Conservation (phyloP, 2,888 invertebrate species). For the Watsonalla binaria region DNA sequence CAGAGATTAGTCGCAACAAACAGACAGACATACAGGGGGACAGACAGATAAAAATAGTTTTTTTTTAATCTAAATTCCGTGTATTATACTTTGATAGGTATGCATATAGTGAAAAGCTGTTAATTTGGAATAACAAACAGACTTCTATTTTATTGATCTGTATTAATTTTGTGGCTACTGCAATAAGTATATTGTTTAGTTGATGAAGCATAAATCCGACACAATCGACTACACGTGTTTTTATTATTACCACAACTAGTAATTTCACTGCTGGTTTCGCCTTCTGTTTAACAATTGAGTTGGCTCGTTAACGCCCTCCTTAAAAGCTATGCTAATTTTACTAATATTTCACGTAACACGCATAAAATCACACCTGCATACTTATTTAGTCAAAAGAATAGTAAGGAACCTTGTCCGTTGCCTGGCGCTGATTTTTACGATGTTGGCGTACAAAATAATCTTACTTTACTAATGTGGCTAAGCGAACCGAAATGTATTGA, state of each 20-base stretch:
- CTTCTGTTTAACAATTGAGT: constrained; percentile 17
- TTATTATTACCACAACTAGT: constrained; percentile 5
- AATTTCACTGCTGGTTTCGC: constrained; percentile 17
- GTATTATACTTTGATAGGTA: no score
- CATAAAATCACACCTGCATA: constrained; percentile 1
- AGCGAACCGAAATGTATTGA: no score
- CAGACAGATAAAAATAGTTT: no score
- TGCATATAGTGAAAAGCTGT: no score
- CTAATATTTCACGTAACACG: constrained; percentile 1
- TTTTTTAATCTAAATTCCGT: no score
- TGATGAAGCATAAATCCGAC: neutral
- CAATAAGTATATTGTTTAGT: neutral
- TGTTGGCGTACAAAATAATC: neutral
- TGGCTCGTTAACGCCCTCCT: constrained; percentile 30
- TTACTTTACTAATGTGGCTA: no score
- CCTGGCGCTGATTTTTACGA: neutral
- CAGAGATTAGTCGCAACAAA: no score
- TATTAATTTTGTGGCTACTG: neutral
- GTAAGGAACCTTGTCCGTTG: neutral
- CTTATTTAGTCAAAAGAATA: neutral
- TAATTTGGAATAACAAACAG: neutral
- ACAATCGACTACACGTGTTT: constrained; percentile 2
- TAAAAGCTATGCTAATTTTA: constrained; percentile 60
- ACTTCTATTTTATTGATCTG: no score
- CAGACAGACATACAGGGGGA: no score